phyloP scores from a whole-genome alignment of 1,140 invertebrate species.

The Lucilia cuprina region DNA sequence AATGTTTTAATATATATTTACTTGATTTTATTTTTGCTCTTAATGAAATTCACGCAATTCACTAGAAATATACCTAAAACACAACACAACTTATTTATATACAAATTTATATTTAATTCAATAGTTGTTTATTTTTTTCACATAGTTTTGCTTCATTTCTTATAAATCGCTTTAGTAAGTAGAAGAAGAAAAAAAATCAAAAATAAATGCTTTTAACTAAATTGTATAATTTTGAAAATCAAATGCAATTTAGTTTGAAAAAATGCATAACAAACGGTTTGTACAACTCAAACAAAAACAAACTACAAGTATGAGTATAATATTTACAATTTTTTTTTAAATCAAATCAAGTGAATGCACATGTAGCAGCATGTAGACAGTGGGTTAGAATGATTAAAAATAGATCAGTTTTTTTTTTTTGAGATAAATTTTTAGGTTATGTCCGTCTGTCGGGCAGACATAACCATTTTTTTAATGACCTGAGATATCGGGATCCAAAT shows the following conservation, averaged over 20 bases:
- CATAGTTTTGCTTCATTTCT: not conserved
- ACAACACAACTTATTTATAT: not conserved
- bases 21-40: not conserved
- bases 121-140: not conserved
- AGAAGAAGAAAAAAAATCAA: not conserved
- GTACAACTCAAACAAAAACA: not conserved
- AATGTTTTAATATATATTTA: not conserved
- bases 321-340: not conserved
- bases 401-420: no score
- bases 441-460: no score
- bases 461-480: no score
- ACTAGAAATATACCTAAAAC: not conserved
- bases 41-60: not conserved
- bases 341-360: not conserved
- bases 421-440: no score
- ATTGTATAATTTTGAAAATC: slow-evolving; percentile 10
- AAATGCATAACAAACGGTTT: not conserved
- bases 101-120: slow-evolving; percentile 4
- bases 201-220: not conserved
- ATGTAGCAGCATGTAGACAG: not conserved
- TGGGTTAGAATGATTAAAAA: not conserved
- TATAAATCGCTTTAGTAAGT: not conserved
- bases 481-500: no score
- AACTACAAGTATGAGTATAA: not conserved
- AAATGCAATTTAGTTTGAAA: slow-evolving; percentile 11